Percentiles rank a stretch among this genome's conserved stretches.
These are phyloP conservation scores for Panopea generosa DNA, from an alignment of 2,888 invertebrate genomes.

Conservation along the genomic window DNA sequence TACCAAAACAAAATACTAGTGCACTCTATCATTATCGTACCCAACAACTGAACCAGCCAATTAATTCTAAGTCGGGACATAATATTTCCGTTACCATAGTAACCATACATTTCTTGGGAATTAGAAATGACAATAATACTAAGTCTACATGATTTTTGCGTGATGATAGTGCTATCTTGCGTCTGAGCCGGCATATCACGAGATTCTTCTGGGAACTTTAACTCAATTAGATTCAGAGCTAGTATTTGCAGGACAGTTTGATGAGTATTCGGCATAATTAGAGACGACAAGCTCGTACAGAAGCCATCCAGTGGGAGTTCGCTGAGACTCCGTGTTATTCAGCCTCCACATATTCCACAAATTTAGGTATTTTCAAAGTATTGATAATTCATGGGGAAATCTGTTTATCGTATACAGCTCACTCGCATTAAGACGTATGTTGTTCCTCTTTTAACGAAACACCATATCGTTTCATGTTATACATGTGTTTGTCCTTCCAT, in stretches of 20 bases:
- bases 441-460: too few species aligned
- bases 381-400: too few species aligned
- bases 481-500: too few species aligned
- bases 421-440: too few species aligned
- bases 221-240: slow-evolving; percentile 49
- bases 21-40: slow-evolving; percentile 36
- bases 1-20: slow-evolving; percentile 27
- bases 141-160: slow-evolving; percentile 58
- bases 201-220: slow-evolving; percentile 50
- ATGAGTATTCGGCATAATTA: slow-evolving; percentile 54
- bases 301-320: slow-evolving; percentile 31
- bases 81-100: slow-evolving; percentile 54
- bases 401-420: too few species aligned
- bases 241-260: slow-evolving; percentile 54
- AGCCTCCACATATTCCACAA: neutral
- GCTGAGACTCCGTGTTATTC: neutral
- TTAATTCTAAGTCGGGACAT: slow-evolving; percentile 60
- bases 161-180: slow-evolving; percentile 45
- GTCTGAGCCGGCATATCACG: slow-evolving; percentile 28
- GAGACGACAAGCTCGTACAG: slow-evolving; percentile 52
- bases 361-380: too few species aligned
- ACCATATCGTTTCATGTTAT: too few species aligned
- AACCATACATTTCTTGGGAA: slow-evolving; percentile 59
- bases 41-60: slow-evolving; percentile 56
- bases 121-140: slow-evolving; percentile 63